Base-by-base conservation (phyloP, 2,113 vertebrate genomes). In the Piaya cayana region DNA sequence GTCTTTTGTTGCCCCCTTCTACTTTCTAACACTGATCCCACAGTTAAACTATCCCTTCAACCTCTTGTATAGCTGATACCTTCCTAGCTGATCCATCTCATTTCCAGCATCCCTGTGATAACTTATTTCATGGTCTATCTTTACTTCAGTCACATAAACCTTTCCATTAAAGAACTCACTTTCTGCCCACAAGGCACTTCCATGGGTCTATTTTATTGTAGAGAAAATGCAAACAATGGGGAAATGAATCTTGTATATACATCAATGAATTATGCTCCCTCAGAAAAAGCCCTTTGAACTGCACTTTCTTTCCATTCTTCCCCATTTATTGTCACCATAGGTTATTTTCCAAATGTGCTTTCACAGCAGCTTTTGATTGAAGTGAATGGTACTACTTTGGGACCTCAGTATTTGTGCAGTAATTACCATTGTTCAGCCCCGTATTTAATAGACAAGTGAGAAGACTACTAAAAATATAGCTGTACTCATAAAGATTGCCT, bases 391-490 rank as follows among this genome's bases (percentile, higher is more conserved):
- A 42, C 63, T 89, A 72, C 90, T 95, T 86, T 80, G 84, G 60
- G 88, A 86, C 76, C 64, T 83, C 39, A 9, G 85, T 88, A 81
- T 94, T 96, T 78, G 60, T 78, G 64, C 64, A 56, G 63, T 92
- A 95, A 96, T 96, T 96, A 78, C 90, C 83, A 94, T 93, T 95
- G 88, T 94, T 96, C 88, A 86, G 52, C 75, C 49, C 52, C 78
- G 39, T 86, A 70, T 88, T 93, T 94, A 94, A 95, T 88, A 97
- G 93, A 79, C 88, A 95, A 92, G 88, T 56, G 76, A 94, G 93
- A 82, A 43, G 47, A 88, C 90, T 92, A 86, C 95, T 96, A 95
- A 96, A 96, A 94, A 93, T 96, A 95, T 1, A 95, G 70, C 50
- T 70, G 43, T 12, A 8, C 39, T 93, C 86, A 80, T 56, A 83